phyloP scores from a whole-genome alignment of 1,140 invertebrate genomes.

The Telenomus remus region DNA sequence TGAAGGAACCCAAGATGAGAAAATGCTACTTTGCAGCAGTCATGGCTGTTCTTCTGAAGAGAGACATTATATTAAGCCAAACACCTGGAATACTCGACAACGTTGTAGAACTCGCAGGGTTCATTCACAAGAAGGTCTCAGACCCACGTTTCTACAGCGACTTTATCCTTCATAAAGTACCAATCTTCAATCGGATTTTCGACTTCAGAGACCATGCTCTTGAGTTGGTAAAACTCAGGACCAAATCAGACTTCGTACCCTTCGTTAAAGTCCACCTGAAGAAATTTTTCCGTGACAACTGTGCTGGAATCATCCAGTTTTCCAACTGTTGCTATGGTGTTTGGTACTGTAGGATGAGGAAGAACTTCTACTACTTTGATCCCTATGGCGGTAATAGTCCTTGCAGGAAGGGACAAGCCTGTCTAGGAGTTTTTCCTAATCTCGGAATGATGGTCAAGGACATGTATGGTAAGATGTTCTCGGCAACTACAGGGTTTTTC shows the following conservation, averaged over 20 bases:
- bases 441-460: slow-evolving; percentile 64
- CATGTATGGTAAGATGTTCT: slow-evolving; percentile 62
- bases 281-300: slow-evolving; percentile 58
- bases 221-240: slow-evolving; percentile 46
- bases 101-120: slow-evolving; percentile 64
- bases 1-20: slow-evolving; percentile 66
- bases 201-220: slow-evolving; percentile 66
- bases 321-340: slow-evolving; percentile 73
- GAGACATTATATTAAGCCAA: slow-evolving; percentile 67
- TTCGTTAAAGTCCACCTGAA: slow-evolving; percentile 59
- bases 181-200: slow-evolving; percentile 68
- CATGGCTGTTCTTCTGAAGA: slow-evolving; percentile 64
- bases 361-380: slow-evolving; percentile 70
- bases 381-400: slow-evolving; percentile 67
- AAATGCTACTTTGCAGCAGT: slow-evolving; percentile 70
- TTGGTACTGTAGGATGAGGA: slow-evolving; percentile 67
- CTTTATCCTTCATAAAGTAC: slow-evolving; percentile 65
- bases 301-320: slow-evolving; percentile 69
- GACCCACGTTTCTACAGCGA: slow-evolving; percentile 64
- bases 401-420: slow-evolving; percentile 48
- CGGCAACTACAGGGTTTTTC: slow-evolving; percentile 68
- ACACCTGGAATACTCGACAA: slow-evolving; percentile 67
- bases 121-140: slow-evolving; percentile 62
- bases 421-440: slow-evolving; percentile 64
- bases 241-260: slow-evolving; percentile 20